Percentiles rank a stretch among this genome's conserved stretches.
These are phyloP conservation scores for Saxidomus purpurata DNA, from an alignment of 1,140 invertebrate genomes.

Conservation along the genomic window DNA sequence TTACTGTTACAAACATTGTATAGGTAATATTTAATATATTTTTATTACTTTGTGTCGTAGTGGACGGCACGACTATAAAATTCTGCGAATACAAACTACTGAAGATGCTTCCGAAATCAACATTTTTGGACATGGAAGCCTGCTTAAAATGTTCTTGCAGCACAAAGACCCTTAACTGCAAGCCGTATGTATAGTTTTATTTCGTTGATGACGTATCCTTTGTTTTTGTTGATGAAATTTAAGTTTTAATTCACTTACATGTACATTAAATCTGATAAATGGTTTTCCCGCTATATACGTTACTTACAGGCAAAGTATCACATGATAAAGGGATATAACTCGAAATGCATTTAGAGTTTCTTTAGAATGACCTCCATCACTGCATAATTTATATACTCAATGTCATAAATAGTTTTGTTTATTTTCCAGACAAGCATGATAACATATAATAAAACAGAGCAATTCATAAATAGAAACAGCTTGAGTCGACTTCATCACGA, in stretches of 20 bases:
- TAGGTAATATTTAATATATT: no score
- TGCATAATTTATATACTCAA: no score
- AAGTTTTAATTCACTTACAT: not conserved
- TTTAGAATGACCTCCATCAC: no score
- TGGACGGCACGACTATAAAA: not conserved
- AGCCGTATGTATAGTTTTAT: not conserved
- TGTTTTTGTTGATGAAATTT: not conserved
- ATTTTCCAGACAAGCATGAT: no score
- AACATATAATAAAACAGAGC: no score
- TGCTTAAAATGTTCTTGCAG: not conserved
- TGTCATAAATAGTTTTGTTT: no score
- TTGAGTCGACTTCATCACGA: no score
- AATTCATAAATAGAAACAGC: no score
- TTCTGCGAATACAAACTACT: conserved; percentile 5
- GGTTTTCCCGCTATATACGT: not conserved
- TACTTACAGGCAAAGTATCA: no score
- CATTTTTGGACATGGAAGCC: not conserved
- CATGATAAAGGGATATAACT: no score
- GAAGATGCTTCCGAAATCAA: conserved; percentile 2
- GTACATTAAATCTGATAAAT: not conserved
- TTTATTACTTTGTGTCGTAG: not conserved
- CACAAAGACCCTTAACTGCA: not conserved
- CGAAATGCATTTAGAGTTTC: no score
- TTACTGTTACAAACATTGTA: no score
- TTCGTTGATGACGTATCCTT: not conserved